Conservation (phyloP, 2,797 vertebrate species). For the Anomalospiza imberbis region DNA sequence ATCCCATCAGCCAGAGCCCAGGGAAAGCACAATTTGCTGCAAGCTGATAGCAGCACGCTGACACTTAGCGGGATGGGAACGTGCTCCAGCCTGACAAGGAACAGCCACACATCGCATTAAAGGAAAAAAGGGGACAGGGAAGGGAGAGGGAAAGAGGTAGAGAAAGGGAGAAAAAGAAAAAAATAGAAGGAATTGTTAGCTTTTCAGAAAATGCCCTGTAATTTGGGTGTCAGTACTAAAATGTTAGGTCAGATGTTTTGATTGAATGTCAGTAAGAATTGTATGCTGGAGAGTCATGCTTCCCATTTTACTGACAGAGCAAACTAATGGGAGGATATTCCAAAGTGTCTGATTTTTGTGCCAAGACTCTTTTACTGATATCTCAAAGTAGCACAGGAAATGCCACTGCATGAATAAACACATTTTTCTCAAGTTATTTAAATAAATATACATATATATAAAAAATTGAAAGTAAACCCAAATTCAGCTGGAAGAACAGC, state of each 20-base stretch:
- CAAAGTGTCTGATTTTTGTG: conserved; percentile 49
- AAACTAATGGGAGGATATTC: conserved; percentile 68
- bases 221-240: conserved; percentile 69
- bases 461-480: not conserved
- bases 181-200: conserved; percentile 19
- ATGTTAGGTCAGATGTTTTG: conserved; percentile 70
- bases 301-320: conserved; percentile 55
- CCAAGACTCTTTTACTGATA: conserved; percentile 4
- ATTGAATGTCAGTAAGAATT: conserved; percentile 63
- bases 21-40: conserved; percentile 59
- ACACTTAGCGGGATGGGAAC: conserved; percentile 52
- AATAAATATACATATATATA: not conserved
- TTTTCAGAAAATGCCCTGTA: conserved; percentile 54
- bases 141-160: not conserved
- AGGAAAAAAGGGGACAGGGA: conserved; percentile 7
- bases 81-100: conserved; percentile 57
- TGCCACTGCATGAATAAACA: conserved; percentile 1
- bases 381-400: conserved; percentile 35
- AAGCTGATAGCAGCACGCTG: conserved; percentile 32
- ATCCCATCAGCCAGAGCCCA: conserved; percentile 23
- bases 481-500: not conserved
- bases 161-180: not conserved
- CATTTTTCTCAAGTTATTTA: not conserved
- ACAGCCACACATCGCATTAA: conserved; percentile 50
- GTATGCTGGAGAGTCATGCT: conserved; percentile 12